Evolutionary conservation across 2,113 vertebrate species (phyloP), one percentile per base, ranked within the genome.

Genomic region (Carassius auratus): DNA sequence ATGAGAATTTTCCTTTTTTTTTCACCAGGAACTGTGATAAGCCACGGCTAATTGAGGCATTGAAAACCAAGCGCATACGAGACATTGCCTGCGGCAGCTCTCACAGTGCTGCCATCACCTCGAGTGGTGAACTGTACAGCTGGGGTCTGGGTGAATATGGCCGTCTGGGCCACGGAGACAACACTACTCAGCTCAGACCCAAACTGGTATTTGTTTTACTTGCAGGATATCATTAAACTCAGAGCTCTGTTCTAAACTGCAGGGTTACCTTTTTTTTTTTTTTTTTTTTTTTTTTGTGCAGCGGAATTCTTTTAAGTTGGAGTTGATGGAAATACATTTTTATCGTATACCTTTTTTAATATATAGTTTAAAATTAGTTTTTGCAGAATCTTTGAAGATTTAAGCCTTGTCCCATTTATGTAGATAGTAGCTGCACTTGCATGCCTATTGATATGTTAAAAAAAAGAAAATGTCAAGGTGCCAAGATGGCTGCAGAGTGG

Each of bases 121-220:
- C 98, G 55, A 98, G 97, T 0, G 98, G 98, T 12, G 98, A 99
- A 23, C 93, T 99, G 55, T 99, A 99, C 81, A 97, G 97, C 0
- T 99, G 98, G 98, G 98, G 98, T 9, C 93, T 99, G 12, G 98
- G 98, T 10, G 98, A 99, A 82, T 99, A 99, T 19, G 98, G 98
- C 52, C 96, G 98, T 0, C 92, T 99, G 17, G 98, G 98, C 48
- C 98, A 99, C 1, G 98, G 98, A 4, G 98, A 99, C 92, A 99
- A 99, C 90, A 97, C 97, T 1, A 99, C 98, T 0, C 98, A 99
- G 84, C 95, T 99, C 71, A 96, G 98, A 88, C 98, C 98, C 36
- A 99, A 99, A 93, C 96, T 99, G 96, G 98, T 99, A 94, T 42
- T 42, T 57, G 33, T 30, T 30, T 17, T 33, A 42, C 73, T 10